Evolutionary conservation across 2,888 invertebrate species (phyloP), one percentile per base, ranked within the genome.

Genomic region (Pseudococcus longispinus): DNA sequence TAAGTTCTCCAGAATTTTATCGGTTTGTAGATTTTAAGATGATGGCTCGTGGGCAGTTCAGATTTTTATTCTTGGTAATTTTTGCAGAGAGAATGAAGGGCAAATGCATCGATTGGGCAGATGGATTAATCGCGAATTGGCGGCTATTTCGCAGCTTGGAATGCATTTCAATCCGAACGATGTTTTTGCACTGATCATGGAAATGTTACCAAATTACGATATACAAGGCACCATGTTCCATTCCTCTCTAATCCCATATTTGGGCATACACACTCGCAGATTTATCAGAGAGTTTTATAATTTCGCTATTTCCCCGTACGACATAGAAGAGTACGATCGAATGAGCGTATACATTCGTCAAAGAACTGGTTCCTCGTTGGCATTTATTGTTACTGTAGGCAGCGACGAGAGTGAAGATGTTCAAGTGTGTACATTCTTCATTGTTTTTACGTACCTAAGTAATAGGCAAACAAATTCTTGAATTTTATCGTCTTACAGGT

Each of bases 241-340:
- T 32, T 80, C 18, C 20, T 15, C 37, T 20, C 46, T 86, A 3
- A 42, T 29, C 15, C 86, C 51, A 15, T 95, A 94, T 90, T 92
- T 97, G 88, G 94, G 94, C 26, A 91, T 92, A 0, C 92, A 94
- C 89, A 96, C 97, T 0, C 93, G 94, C 88, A 97, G 97, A 91
- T 98, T 98, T 90, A 93, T 96, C 46, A 97, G 98, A 90, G 98
- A 98, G 90, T 93, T 98, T 88, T 94, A 94, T 89, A 94, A 94
- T 90, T 98, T 95, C 91, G 96, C 98, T 51, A 93, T 95, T 42
- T 96, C 97, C 11, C 96, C 96, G 0, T 96, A 94, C 90, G 96
- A 96, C 90, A 94, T 98, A 93, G 92, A 94, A 86, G 96, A 95
- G 15, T 96, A 95, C 89, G 96, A 96, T 90, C 92, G 94, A 9